Evolutionary conservation across 2,888 invertebrate genomes (phyloP).

Genomic region (Micropterix aruncella): DNA sequence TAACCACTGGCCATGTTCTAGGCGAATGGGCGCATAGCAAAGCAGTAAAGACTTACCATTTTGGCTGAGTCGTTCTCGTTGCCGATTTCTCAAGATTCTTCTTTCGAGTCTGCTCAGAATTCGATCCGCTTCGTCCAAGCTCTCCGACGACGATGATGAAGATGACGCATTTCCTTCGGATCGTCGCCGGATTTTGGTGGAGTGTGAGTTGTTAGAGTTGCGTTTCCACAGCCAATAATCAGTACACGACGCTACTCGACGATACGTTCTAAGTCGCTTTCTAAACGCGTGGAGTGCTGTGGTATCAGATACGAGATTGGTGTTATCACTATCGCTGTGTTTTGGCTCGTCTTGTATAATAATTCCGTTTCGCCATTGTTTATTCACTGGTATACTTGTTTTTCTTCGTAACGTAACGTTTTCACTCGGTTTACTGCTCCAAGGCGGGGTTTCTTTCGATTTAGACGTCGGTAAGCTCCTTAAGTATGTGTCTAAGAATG

Average conservation of each 20-base stretch:
- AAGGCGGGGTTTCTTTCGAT: slow-evolving; percentile 30
- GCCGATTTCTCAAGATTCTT: slow-evolving; percentile 35
- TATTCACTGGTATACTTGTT: slow-evolving; percentile 14
- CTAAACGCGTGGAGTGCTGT: slow-evolving; percentile 30
- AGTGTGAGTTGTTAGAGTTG: slow-evolving; percentile 7
- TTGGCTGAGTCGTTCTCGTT: slow-evolving; percentile 27
- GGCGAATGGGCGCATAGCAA: too few species aligned
- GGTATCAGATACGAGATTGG: slow-evolving; percentile 28
- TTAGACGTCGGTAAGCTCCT: slow-evolving; percentile 30
- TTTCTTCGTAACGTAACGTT: background rate
- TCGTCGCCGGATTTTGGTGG: slow-evolving; percentile 6
- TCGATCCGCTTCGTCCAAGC: slow-evolving; percentile 36
- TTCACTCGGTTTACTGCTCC: slow-evolving; percentile 14
- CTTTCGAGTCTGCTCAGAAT: slow-evolving; percentile 34
- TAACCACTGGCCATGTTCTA: too few species aligned
- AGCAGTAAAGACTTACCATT: slow-evolving; percentile 25
- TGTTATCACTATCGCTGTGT: slow-evolving; percentile 22
- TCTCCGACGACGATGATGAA: slow-evolving; percentile 32
- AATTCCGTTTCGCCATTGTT: slow-evolving; percentile 17
- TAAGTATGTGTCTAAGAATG: slow-evolving; percentile 36
- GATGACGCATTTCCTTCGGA: slow-evolving; percentile 9
- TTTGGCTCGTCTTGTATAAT: slow-evolving; percentile 20
- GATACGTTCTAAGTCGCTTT: slow-evolving; percentile 35
- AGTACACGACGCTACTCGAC: slow-evolving; percentile 35
- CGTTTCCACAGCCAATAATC: slow-evolving; percentile 18